Percentiles rank a stretch among this genome's conserved stretches.
Conservation (phyloP, 1,140 invertebrate genomes). For the Eupeodes corollae region DNA sequence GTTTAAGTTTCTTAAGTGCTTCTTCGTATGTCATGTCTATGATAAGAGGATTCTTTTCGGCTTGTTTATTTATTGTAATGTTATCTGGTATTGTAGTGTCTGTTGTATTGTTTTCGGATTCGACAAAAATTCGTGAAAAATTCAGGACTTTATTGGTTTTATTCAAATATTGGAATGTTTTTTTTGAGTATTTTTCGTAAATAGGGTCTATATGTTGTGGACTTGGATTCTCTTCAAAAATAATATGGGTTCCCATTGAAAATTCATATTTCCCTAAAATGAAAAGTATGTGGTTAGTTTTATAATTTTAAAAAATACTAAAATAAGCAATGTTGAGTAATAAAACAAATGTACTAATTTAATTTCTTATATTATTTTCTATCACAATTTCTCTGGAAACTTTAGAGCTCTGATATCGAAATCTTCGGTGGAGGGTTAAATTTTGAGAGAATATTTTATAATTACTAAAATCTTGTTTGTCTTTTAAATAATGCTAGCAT, state of each 20-base stretch:
- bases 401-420: no score
- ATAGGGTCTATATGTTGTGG: slow-evolving; percentile 35
- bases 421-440: no score
- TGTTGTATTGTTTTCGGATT: slow-evolving; percentile 10
- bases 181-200: slow-evolving; percentile 36
- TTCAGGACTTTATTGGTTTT: slow-evolving; percentile 42
- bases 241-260: slow-evolving; percentile 41
- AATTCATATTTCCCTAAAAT: slow-evolving; percentile 40
- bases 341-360: no score
- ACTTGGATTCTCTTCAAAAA: slow-evolving; percentile 40
- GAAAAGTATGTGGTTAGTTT: no score
- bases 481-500: no score
- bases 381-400: no score
- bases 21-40: slow-evolving; percentile 8
- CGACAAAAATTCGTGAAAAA: slow-evolving; percentile 42
- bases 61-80: background rate
- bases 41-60: background rate
- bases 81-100: background rate
- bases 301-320: no score
- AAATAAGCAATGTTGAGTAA: no score
- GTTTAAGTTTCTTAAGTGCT: slow-evolving; percentile 2
- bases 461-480: no score
- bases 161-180: slow-evolving; percentile 36
- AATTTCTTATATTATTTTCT: no score
- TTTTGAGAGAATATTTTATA: no score